Evolutionary conservation across 2,888 invertebrate genomes (phyloP).

Genomic region (Deroplatys truncata): DNA sequence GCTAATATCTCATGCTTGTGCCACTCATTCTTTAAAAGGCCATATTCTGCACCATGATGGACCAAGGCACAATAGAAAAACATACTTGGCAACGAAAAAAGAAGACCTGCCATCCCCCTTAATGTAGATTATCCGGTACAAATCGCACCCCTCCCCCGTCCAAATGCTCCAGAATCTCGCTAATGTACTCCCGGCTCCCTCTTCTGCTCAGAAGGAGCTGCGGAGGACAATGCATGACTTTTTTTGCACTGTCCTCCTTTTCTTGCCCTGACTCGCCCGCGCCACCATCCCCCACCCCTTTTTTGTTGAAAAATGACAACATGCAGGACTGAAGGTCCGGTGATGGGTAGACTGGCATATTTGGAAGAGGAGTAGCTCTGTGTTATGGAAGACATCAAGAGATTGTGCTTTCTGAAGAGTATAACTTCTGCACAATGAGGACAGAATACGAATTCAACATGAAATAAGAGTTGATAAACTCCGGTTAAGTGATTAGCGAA

Average conservation of each 20-base stretch:
- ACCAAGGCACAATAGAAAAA: constrained; percentile 12
- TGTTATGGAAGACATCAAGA: neutral
- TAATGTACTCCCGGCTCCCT: constrained; percentile 15
- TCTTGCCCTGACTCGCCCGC: constrained; percentile 1
- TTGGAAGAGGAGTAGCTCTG: neutral
- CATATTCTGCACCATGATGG: constrained; percentile 6
- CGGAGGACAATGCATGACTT: constrained; percentile 20
- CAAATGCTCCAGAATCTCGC: constrained; percentile 21
- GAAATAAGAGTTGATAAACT: neutral
- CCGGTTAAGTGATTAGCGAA: too few species aligned
- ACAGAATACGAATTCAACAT: neutral
- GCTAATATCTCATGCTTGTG: neutral
- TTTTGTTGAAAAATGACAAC: constrained; percentile 23
- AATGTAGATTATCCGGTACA: constrained; percentile 20
- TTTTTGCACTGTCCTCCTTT: neutral
- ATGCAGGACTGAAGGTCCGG: constrained; percentile 22
- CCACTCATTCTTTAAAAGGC: neutral
- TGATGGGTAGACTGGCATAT: neutral
- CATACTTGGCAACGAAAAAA: neutral
- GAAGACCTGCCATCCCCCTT: neutral
- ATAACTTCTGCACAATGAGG: neutral
- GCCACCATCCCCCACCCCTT: neutral
- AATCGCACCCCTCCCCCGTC: constrained; percentile 13
- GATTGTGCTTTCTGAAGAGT: neutral
- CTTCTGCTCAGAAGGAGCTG: neutral